Conservation (phyloP, 2,797 vertebrate species). For the Sebastes iracundus region DNA sequence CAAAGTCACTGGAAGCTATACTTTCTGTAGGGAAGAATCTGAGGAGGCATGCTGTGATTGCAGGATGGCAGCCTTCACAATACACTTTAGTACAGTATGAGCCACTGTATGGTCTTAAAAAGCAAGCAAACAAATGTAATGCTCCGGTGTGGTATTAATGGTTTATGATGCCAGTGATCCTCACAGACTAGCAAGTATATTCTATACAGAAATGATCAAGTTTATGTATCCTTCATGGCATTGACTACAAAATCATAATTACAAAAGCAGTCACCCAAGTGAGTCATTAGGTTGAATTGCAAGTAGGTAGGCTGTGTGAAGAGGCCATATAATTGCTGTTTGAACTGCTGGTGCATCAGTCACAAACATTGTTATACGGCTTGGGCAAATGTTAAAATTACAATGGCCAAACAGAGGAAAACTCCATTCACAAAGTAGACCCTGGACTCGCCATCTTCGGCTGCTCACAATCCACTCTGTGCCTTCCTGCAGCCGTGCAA, state of each 20-base stretch:
- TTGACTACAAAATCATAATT: slow-evolving; percentile 21
- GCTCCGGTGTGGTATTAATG: not conserved
- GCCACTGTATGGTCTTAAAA: not conserved
- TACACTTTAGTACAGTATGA: not conserved
- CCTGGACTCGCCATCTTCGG: not conserved
- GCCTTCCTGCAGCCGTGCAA: not conserved
- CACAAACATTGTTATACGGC: not conserved
- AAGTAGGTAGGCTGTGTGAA: not conserved
- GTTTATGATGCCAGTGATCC: not conserved
- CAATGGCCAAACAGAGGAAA: not conserved
- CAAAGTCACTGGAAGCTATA: slow-evolving; percentile 11
- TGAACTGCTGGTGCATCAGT: not conserved
- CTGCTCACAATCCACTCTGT: not conserved
- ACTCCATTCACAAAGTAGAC: not conserved
- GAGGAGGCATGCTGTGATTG: not conserved
- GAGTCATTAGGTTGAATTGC: slow-evolving; percentile 33
- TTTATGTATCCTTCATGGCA: not conserved
- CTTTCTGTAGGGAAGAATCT: not conserved
- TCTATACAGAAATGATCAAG: not conserved
- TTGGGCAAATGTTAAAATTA: not conserved
- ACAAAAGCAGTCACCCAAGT: slow-evolving; percentile 25
- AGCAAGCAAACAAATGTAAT: not conserved
- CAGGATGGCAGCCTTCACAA: not conserved
- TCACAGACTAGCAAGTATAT: not conserved
- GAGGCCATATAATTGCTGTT: slow-evolving; percentile 28